phyloP scores from a whole-genome alignment of 2,113 vertebrate genomes.

The crab-eating macaque (Macaca fascicularis) region T2T-MFA8v1.1 NC_088375.1:12184501-12185000 shows the following conservation, averaged over 20 bases:
- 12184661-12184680: background rate
- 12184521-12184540: too few species aligned
- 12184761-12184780: background rate
- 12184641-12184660: background rate
- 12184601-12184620: background rate
- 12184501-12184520: too few species aligned
- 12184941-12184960: background rate
- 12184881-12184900: background rate
- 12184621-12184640: too few species aligned
- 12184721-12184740: background rate
- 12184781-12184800: background rate
- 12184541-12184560: too few species aligned
- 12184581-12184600: background rate
- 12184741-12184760: background rate
- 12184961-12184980: background rate
- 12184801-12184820: background rate
- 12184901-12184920: background rate
- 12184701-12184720: background rate
- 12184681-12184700: background rate
- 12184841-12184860: too few species aligned
- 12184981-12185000: background rate
- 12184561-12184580: background rate
- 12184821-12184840: too few species aligned
- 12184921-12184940: background rate
- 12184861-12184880: background rate